These are phyloP conservation scores for Metacarcinus magister DNA, from an alignment of 2,888 invertebrate genomes.

Conservation along the genomic window DNA sequence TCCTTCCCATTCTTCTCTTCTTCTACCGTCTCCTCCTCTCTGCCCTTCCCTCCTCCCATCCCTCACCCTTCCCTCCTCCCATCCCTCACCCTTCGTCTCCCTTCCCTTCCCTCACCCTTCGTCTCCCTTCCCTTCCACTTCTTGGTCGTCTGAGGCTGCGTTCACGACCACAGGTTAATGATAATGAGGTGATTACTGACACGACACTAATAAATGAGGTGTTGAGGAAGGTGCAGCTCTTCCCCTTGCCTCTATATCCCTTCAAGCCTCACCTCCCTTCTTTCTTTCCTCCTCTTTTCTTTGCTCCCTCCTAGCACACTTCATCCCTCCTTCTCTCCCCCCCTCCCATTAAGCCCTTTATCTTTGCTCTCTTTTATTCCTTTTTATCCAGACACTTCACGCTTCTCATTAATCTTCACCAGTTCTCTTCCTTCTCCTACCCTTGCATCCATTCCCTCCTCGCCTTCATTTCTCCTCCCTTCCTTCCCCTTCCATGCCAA, in stretches of 20 bases:
- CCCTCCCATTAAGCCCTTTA: not conserved
- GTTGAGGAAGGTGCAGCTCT: not conserved
- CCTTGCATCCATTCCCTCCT: not conserved
- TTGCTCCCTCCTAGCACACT: not conserved
- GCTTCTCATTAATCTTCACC: slow-evolving; percentile 32
- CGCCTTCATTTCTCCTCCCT: not conserved
- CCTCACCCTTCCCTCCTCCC: not conserved
- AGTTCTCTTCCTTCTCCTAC: not conserved
- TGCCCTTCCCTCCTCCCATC: not conserved
- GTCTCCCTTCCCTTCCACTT: not conserved
- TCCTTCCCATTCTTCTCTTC: not conserved
- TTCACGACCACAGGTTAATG: slow-evolving; percentile 22
- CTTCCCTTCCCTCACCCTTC: not conserved
- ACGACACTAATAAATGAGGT: slow-evolving; percentile 29
- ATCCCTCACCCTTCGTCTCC: not conserved
- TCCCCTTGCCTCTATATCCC: not conserved
- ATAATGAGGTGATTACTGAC: slow-evolving; percentile 22
- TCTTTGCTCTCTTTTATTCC: slow-evolving; percentile 31
- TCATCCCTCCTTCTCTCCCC: not conserved
- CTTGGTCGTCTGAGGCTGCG: not conserved
- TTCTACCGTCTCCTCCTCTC: not conserved
- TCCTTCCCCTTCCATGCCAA: not conserved
- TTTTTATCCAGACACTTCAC: slow-evolving; percentile 28
- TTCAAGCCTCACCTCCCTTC: not conserved
- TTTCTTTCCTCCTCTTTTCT: not conserved